Percentiles rank a stretch among this genome's conserved stretches.
These are phyloP conservation scores for Sciurus niger DNA, from an alignment of 2,113 vertebrate species.

Conservation along the genomic window DNA sequence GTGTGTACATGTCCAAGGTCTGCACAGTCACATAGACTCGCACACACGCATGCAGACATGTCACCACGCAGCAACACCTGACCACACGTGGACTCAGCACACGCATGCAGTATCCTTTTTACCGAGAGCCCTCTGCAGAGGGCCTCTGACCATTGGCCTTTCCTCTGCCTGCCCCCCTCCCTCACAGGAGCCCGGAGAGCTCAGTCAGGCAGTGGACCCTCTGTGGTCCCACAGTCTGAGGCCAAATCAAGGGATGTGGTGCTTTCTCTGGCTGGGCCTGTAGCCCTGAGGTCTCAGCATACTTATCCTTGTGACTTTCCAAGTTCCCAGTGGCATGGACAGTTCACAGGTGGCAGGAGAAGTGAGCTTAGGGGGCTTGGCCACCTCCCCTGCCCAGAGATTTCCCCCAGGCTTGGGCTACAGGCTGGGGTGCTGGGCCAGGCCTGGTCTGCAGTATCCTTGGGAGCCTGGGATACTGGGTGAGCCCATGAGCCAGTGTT, in stretches of 20 bases:
- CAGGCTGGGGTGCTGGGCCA: too few relatives aligned
- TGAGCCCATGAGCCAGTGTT: too few relatives aligned
- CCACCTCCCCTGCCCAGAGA: background rate
- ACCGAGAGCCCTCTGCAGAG: background rate
- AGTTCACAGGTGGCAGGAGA: background rate
- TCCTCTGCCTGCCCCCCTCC: background rate
- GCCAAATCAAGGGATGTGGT: background rate
- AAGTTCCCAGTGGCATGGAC: background rate
- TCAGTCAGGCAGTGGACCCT: too few relatives aligned
- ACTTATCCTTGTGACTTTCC: background rate
- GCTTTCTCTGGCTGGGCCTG: too few relatives aligned
- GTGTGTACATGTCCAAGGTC: too few relatives aligned
- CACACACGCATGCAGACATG: rapidly evolving
- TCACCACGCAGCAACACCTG: background rate
- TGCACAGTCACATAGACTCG: background rate
- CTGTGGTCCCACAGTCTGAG: background rate
- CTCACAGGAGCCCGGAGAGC: background rate
- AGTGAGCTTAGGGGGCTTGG: background rate
- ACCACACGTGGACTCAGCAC: background rate
- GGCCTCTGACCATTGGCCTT: background rate
- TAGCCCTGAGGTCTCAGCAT: background rate
- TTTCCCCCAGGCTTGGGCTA: too few relatives aligned
- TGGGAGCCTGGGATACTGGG: too few relatives aligned
- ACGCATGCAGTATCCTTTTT: rapidly evolving
- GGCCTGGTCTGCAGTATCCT: too few relatives aligned